Evolutionary conservation across 1,140 invertebrate species (phyloP).

Genomic region (Steinernema khuongi): DNA sequence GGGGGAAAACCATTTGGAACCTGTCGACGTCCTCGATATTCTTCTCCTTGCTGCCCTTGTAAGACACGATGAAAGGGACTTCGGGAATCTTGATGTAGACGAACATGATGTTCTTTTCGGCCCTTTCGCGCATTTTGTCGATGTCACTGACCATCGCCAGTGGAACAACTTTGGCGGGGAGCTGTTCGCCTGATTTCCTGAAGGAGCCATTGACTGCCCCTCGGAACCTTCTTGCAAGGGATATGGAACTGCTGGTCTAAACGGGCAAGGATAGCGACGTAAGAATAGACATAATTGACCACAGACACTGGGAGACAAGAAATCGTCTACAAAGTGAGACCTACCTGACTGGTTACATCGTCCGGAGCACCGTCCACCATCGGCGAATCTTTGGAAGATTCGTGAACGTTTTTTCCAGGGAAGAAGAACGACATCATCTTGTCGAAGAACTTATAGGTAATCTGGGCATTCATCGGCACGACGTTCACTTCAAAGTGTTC

Average conservation of each 20-base stretch:
- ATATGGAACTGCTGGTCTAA: slow-evolving; percentile 30
- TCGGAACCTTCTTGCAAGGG: slow-evolving; percentile 35
- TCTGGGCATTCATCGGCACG: slow-evolving; percentile 80
- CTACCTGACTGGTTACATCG: slow-evolving; percentile 24
- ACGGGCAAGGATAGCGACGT: not conserved
- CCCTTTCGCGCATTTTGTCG: slow-evolving; percentile 96
- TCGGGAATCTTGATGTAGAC: slow-evolving; percentile 94
- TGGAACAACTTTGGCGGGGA: not conserved
- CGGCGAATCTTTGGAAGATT: slow-evolving; percentile 41
- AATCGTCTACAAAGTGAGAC: slow-evolving; percentile 2
- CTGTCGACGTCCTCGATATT: slow-evolving; percentile 92
- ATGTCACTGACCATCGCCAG: slow-evolving; percentile 71
- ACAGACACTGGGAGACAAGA: slow-evolving; percentile 18
- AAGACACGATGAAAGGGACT: slow-evolving; percentile 88
- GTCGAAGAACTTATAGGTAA: slow-evolving; percentile 94
- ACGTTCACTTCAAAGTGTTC: slow-evolving; percentile 87
- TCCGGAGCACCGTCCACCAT: slow-evolving; percentile 43
- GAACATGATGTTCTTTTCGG: slow-evolving; percentile 96
- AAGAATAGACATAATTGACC: not conserved
- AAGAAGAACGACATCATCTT: slow-evolving; percentile 97
- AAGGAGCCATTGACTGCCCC: slow-evolving; percentile 41
- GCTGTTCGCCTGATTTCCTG: slow-evolving; percentile 24
- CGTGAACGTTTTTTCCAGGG: slow-evolving; percentile 80
- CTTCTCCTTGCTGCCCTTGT: slow-evolving; percentile 95
- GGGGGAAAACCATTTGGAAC: slow-evolving; percentile 84